Conservation (phyloP, 2,888 invertebrate species). For the Crocallis elinguaria region DNA sequence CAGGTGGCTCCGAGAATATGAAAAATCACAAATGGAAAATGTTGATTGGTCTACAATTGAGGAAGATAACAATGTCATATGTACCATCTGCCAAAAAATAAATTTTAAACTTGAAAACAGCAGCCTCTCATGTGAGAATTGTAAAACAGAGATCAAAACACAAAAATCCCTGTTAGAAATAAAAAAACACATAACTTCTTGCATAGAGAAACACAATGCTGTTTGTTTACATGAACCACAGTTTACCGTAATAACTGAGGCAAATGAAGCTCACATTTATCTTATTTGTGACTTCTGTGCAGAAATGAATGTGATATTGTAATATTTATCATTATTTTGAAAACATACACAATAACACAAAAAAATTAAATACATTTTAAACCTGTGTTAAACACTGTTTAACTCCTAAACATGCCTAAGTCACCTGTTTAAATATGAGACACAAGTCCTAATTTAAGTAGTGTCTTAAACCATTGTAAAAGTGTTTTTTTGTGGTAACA, state of each 20-base stretch:
- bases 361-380: not conserved
- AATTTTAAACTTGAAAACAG: slow-evolving; percentile 54
- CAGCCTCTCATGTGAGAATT: slow-evolving; percentile 59
- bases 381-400: too few species aligned
- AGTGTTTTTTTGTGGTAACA: too few species aligned
- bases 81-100: slow-evolving; percentile 80
- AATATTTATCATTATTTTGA: not conserved
- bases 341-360: too few species aligned
- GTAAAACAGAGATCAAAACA: slow-evolving; percentile 62
- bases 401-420: too few species aligned
- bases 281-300: slow-evolving; percentile 68
- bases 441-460: too few species aligned
- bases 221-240: slow-evolving; percentile 57
- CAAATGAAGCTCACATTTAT: slow-evolving; percentile 66
- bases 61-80: slow-evolving; percentile 71
- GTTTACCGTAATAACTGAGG: slow-evolving; percentile 62
- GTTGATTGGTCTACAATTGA: slow-evolving; percentile 72
- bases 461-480: too few species aligned
- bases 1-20: slow-evolving; percentile 75
- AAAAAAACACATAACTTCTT: slow-evolving; percentile 53
- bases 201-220: slow-evolving; percentile 61
- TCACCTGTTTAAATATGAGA: too few species aligned
- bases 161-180: slow-evolving; percentile 55
- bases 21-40: slow-evolving; percentile 65
- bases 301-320: slow-evolving; percentile 58